Conservation (phyloP, 2,797 vertebrate species). For the Spinus pinus region DNA sequence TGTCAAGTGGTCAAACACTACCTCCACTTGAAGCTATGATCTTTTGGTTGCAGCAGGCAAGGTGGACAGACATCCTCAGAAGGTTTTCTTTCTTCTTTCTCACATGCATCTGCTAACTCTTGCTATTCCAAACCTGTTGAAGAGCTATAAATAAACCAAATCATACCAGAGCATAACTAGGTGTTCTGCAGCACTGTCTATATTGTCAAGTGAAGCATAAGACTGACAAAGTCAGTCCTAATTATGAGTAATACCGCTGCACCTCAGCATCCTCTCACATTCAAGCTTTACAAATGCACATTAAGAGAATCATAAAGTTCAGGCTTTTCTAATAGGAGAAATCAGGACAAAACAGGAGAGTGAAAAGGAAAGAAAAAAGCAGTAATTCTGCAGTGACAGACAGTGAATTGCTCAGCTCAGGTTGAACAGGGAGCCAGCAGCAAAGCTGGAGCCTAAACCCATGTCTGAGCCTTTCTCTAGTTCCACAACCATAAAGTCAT, state of each 20-base stretch:
- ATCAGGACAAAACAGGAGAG: neutral
- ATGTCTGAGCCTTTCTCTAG: neutral
- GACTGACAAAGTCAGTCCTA: neutral
- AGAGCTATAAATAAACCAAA: neutral
- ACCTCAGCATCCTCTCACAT: neutral
- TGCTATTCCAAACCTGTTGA: neutral
- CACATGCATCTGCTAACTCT: neutral
- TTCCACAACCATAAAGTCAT: neutral
- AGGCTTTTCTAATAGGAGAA: neutral
- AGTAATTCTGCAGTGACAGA: neutral
- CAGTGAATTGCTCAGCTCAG: neutral
- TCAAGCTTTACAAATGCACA: neutral
- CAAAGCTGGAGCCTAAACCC: neutral
- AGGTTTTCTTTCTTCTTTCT: neutral
- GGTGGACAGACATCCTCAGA: neutral
- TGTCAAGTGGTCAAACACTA: neutral
- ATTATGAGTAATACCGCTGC: neutral
- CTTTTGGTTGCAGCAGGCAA: neutral
- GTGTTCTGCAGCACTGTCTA: neutral
- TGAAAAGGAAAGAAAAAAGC: neutral
- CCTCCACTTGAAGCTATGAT: neutral
- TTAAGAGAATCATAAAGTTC: neutral
- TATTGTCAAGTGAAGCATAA: neutral
- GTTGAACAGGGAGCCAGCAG: neutral
- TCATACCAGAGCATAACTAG: neutral